Evolutionary conservation across 2,113 vertebrate species (phyloP), one percentile per base, ranked within the genome.

Genomic region (Hystrix cristata): DNA sequence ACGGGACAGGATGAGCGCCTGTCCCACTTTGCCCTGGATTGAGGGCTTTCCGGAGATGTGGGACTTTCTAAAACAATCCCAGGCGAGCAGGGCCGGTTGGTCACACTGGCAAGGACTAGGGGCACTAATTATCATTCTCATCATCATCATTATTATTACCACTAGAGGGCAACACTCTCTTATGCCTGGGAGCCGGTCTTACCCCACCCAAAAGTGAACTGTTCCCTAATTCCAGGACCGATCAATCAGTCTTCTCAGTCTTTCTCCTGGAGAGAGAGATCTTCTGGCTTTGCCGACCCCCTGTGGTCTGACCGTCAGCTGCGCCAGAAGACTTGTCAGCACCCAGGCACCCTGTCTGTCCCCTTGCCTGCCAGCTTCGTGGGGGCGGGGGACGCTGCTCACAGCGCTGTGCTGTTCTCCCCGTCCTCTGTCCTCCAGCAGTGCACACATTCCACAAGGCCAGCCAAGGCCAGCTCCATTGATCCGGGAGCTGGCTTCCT

Each of bases 81-180:
- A 0, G 59, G 43, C 59, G 84, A 89, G 95, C n/a, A 51, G 7
- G 79, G 62, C 72, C 57, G 23, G 23, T 3, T 81, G 78, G 27
- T 91, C 53, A 88, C 53, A 43, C 53, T 79, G 89, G 62, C 64
- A 67, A 96, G 86, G 60, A 82, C 74, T 43, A 88, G 51, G 55
- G 71, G n/a, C 57, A 89, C 21, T 93, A 79, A 34, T 78, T 51
- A 51, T 59, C 62, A 74, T 78, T 11, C 21, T 65, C 7, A 62
- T 69, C 18, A 59, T 78, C 5, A 27, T 69, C 6, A 31, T 69
- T 23, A 60, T 48, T 31, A 94, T 79, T 74, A 96, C 96, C 96
- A 97, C 97, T 94, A 97, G 97, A 97, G 96, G 97, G 95, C 93
- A 95, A 94, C 83, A 91, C 80, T 87, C 55, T 95, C 96, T 97